A percentile compares a stretch with the other conserved stretches of the same genome.
Evolutionary conservation across 2,113 vertebrate species (phyloP).

Genomic region (Sinocyclocheilus anshuiensis): DNA sequence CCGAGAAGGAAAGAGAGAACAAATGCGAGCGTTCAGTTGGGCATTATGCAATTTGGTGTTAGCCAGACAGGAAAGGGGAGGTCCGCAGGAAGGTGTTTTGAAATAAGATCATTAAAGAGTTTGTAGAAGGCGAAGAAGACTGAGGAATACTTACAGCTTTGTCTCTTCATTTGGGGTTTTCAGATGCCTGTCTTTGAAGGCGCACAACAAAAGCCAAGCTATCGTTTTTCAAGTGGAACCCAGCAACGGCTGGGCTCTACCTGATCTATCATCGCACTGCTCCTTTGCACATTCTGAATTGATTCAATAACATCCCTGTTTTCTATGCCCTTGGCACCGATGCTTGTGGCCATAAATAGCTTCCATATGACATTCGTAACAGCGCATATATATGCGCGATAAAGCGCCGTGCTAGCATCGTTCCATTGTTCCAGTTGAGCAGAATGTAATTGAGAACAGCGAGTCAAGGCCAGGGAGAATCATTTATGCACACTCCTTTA

Average conservation of each 20-base stretch:
- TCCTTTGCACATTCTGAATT: conserved; percentile 29
- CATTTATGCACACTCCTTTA: conserved; percentile 29
- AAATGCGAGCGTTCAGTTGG: conserved; percentile 14
- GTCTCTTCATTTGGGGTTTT: neutral
- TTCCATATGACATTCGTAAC: conserved; percentile 16
- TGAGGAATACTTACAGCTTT: neutral
- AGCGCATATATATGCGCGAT: neutral
- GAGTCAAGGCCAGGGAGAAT: conserved; percentile 20
- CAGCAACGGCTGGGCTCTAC: neutral
- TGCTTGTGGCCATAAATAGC: conserved; percentile 27
- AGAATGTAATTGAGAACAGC: conserved; percentile 32
- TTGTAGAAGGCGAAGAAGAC: neutral
- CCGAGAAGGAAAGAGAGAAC: conserved; percentile 32
- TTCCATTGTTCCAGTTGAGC: conserved; percentile 31
- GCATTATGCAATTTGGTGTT: conserved; percentile 31
- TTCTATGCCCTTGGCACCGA: conserved; percentile 27
- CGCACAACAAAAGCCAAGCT: conserved; percentile 16
- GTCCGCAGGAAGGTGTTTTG: conserved; percentile 23
- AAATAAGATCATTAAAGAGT: conserved; percentile 16
- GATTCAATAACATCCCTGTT: conserved; percentile 28
- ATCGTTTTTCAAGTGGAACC: conserved; percentile 25
- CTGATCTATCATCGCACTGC: neutral
- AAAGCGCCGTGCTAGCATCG: neutral
- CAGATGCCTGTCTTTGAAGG: conserved; percentile 16
- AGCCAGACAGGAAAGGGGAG: conserved; percentile 23